Evolutionary conservation across 1,140 invertebrate species (phyloP).

Genomic region (Drosophila virilis): DNA sequence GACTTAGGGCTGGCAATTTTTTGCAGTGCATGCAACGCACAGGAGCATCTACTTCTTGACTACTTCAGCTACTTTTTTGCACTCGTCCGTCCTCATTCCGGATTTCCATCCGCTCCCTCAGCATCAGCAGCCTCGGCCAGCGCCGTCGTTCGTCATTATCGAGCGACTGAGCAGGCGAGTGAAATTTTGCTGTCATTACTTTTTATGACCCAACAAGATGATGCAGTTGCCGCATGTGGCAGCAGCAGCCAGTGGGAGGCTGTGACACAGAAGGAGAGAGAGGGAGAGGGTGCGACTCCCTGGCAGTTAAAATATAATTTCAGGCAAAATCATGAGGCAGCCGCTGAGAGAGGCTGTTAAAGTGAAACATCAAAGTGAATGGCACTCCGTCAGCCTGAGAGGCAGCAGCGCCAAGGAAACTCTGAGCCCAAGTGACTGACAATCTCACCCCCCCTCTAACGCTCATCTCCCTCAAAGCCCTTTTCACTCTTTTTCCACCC

Average conservation of each 20-base stretch:
- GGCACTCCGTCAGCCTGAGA: slow-evolving; percentile 18
- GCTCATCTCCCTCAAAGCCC: not conserved
- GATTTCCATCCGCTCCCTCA: slow-evolving; percentile 6
- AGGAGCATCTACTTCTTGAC: slow-evolving; percentile 15
- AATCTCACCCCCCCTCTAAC: not conserved
- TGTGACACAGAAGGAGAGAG: not conserved
- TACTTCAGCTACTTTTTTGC: slow-evolving; percentile 47
- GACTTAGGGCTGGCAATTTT: not conserved
- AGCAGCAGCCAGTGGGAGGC: slow-evolving; percentile 11
- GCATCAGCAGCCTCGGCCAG: slow-evolving; percentile 8
- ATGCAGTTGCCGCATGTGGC: slow-evolving; percentile 70
- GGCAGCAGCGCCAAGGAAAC: slow-evolving; percentile 20
- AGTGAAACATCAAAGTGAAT: slow-evolving; percentile 78
- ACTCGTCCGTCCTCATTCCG: slow-evolving; percentile 4
- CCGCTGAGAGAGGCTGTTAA: slow-evolving; percentile 45
- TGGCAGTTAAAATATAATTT: slow-evolving; percentile 76
- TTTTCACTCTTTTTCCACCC: not conserved
- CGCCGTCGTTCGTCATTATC: slow-evolving; percentile 64
- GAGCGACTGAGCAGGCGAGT: slow-evolving; percentile 42
- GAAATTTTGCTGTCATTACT: slow-evolving; percentile 73
- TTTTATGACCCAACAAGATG: slow-evolving; percentile 74
- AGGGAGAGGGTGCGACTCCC: slow-evolving; percentile 1
- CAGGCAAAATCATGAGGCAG: slow-evolving; percentile 57
- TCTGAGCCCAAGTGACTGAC: slow-evolving; percentile 19
- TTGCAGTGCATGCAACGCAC: slow-evolving; percentile 15